Base-by-base conservation (phyloP, 2,888 invertebrate species). In the Stratiomys singularior region DNA sequence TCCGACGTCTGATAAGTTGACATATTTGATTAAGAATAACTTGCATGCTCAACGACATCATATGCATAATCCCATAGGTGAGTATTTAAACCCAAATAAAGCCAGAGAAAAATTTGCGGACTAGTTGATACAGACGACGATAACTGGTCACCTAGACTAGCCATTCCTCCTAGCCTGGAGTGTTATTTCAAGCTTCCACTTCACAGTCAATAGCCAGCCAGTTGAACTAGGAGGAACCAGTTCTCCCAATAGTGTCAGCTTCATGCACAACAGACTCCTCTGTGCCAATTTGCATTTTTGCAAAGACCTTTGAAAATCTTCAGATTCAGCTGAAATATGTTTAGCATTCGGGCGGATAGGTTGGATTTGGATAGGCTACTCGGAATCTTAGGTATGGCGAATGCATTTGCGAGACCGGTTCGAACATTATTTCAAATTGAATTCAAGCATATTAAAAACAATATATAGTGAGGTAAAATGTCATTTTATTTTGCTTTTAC, bases 201-300 rank as follows among this genome's bases (percentile, higher is more conserved):
- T 37, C 37, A 37, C 37, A 52, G 52, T 52, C 15, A 52, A 52
- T 4, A 52, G 52, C 18, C 3, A 52, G 18, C 52, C 52, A 52
- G 18, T 9, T 52, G 52, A 13, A 52, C 3, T 4, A 18, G 37
- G 37, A 37, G 37, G 37, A 37, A 37, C 37, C 52, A 52, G 18
- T 18, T 52, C 52, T 18, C n/a, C 52, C 52, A 52, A 15, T 15
- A 52, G 52, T 52, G 15, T 18, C 18, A 52, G 15, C 13, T 5
- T 18, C 52, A 52, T 52, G 18, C 15, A 15, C 52, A 0, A 15
- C 5, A 37, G 37, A 37, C 2, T 18, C 21, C 37, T 37, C 66
- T 18, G 21, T 66, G 23, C 13, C 9, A 66, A 66, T 66, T 66
- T 66, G 66, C 66, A 66, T 66, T 66, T 66, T 60, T 1, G 18